Evolutionary conservation across 2,113 vertebrate genomes (phyloP).

Genomic region (Peucedramus taeniatus): DNA sequence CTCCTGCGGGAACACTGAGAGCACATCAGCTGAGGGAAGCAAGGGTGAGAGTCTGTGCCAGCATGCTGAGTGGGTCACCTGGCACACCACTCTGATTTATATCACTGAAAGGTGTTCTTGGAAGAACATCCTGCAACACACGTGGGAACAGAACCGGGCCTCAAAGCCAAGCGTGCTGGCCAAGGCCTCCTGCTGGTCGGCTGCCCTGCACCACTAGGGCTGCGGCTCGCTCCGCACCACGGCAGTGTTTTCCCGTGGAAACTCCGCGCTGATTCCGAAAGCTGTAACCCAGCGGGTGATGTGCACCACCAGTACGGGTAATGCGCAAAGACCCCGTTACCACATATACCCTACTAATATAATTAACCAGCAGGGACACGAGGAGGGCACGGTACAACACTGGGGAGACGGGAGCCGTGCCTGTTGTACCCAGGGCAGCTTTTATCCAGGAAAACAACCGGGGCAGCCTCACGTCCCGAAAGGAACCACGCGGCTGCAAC

Average conservation of each 20-base stretch:
- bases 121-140: not conserved
- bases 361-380: not conserved
- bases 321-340: not conserved
- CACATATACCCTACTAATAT: not conserved
- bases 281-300: not conserved
- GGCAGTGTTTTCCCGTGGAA: not conserved
- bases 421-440: not conserved
- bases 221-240: not conserved
- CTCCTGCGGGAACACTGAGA: fast-evolving
- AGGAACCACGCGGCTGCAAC: not conserved
- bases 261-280: not conserved
- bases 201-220: not conserved
- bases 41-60: not conserved
- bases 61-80: not conserved
- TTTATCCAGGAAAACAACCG: not conserved
- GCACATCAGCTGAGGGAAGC: not conserved
- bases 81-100: not conserved
- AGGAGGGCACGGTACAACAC: not conserved
- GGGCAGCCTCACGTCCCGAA: not conserved
- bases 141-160: not conserved
- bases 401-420: not conserved
- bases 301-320: not conserved
- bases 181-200: not conserved
- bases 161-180: not conserved
- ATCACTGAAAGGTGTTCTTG: not conserved